These are phyloP conservation scores for Synchiropus splendidus DNA, from an alignment of 2,113 vertebrate genomes.

Conservation along the genomic window DNA sequence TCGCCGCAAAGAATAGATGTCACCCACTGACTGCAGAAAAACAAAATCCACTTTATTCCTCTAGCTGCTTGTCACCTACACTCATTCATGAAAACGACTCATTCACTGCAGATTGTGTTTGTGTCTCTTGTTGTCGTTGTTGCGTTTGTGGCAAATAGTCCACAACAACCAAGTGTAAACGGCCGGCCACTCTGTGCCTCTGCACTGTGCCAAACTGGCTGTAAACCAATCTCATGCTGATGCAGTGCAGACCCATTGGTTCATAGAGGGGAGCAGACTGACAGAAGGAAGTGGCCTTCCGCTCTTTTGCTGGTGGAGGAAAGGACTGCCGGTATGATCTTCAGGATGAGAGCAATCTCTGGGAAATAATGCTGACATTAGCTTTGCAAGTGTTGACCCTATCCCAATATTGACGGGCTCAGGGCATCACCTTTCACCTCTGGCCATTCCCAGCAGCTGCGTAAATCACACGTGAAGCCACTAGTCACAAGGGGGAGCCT, in stretches of 20 bases:
- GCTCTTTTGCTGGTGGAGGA: no score
- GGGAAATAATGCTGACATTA: no score
- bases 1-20: not conserved
- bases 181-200: slow-evolving; percentile 30
- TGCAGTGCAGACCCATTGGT: slow-evolving; percentile 55
- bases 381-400: no score
- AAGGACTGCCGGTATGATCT: no score
- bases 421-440: no score
- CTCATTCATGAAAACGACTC: slow-evolving; percentile 54
- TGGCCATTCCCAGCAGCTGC: not conserved
- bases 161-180: slow-evolving; percentile 16
- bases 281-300: no score
- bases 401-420: no score
- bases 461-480: slow-evolving; percentile 15
- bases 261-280: slow-evolving; percentile 7
- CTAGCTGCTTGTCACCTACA: slow-evolving; percentile 29
- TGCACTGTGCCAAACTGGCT: slow-evolving; percentile 43
- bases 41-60: slow-evolving; percentile 13
- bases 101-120: slow-evolving; percentile 31
- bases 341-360: no score
- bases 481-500: slow-evolving; percentile 15
- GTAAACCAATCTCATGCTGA: slow-evolving; percentile 62
- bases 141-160: slow-evolving; percentile 26
- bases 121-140: no score
- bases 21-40: slow-evolving; percentile 25